These are phyloP conservation scores for Microchrysa polita DNA, from an alignment of 2,888 invertebrate genomes.

Conservation along the genomic window DNA sequence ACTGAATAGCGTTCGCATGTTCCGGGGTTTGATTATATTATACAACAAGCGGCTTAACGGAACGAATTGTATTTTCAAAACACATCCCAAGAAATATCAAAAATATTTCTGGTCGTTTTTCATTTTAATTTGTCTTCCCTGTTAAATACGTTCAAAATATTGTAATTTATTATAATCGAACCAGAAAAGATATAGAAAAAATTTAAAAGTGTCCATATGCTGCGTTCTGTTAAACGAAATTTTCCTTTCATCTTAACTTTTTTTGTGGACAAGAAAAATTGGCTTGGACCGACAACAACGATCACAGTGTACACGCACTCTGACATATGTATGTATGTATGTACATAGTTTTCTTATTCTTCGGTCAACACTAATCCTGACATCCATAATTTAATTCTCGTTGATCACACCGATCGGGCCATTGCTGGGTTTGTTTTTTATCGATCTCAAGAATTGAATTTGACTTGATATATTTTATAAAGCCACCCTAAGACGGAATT, in stretches of 20 bases:
- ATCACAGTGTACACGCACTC: too few species aligned
- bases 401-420: neutral
- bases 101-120: slow-evolving; percentile 36
- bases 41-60: slow-evolving; percentile 32
- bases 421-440: neutral
- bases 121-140: slow-evolving; percentile 27
- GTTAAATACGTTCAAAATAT: slow-evolving; percentile 13
- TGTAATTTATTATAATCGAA: slow-evolving; percentile 40
- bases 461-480: slow-evolving; percentile 10
- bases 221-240: neutral
- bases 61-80: slow-evolving; percentile 12
- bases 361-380: slow-evolving; percentile 6
- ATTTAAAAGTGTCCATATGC: neutral
- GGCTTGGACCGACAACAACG: too few species aligned
- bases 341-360: neutral
- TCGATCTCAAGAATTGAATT: slow-evolving; percentile 23
- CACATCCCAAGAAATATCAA: neutral
- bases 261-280: too few species aligned
- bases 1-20: neutral
- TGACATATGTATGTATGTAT: too few species aligned
- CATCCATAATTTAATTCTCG: neutral
- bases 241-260: neutral
- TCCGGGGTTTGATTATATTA: neutral
- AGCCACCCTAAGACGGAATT: neutral
- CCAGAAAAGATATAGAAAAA: too few species aligned